These are phyloP conservation scores for Sebastolobus alascanus DNA, from an alignment of 2,797 vertebrate species.

Conservation along the genomic window DNA sequence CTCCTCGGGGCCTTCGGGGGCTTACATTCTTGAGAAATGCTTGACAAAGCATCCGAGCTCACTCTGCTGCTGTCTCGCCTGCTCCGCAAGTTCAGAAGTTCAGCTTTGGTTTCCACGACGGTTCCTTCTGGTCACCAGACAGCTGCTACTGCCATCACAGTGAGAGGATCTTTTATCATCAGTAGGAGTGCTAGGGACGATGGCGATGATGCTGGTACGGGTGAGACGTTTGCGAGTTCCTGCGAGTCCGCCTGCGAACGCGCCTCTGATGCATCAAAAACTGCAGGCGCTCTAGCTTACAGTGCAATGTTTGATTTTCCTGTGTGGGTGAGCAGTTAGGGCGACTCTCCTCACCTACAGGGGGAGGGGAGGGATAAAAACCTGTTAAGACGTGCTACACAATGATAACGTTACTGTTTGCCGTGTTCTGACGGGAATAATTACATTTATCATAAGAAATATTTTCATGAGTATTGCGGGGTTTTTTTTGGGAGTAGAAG, in stretches of 20 bases:
- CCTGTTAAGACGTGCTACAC: not conserved
- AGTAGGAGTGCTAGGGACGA: constrained; percentile 32
- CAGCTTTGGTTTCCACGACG: constrained; percentile 85
- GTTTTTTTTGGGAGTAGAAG: not conserved
- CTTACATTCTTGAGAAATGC: constrained; percentile 27
- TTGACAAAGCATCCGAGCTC: not conserved
- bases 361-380: not conserved
- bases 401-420: not conserved
- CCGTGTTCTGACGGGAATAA: not conserved
- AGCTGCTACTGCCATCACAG: constrained; percentile 84
- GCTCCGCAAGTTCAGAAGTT: constrained; percentile 86
- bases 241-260: constrained; percentile 87
- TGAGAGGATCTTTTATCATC: constrained; percentile 76
- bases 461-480: not conserved
- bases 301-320: constrained; percentile 91
- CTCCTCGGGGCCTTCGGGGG: not conserved
- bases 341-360: constrained; percentile 77
- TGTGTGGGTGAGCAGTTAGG: constrained; percentile 82
- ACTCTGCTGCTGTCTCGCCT: not conserved
- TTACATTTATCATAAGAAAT: not conserved
- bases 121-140: constrained; percentile 86
- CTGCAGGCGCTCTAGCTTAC: constrained; percentile 93
- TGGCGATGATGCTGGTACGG: constrained; percentile 53
- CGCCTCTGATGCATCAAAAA: constrained; percentile 92
- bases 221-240: constrained; percentile 79